Percentiles rank a stretch among this genome's conserved stretches.
Evolutionary conservation across 2,113 vertebrate genomes (phyloP).

Genomic region (Barnardius zonarius): DNA sequence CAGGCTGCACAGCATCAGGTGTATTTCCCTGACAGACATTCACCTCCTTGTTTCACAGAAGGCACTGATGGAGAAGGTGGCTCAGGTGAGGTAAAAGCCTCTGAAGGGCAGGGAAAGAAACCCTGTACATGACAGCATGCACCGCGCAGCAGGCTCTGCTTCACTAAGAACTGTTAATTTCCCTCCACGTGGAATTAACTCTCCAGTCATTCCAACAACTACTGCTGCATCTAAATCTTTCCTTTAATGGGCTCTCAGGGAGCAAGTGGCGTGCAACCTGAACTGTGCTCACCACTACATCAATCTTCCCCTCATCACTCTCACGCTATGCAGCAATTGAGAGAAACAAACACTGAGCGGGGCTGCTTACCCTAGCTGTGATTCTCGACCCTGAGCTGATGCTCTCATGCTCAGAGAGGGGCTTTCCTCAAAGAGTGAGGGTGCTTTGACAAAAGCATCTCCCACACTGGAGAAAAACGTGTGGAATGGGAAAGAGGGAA

Average conservation of each 20-base stretch:
- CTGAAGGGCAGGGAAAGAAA: background rate
- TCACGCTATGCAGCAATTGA: background rate
- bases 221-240: background rate
- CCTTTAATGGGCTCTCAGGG: slow-evolving; percentile 17
- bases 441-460: background rate
- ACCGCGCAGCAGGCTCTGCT: background rate
- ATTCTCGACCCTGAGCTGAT: background rate
- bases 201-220: background rate
- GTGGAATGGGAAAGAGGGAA: background rate
- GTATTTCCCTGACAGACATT: background rate
- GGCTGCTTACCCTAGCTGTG: background rate
- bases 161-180: slow-evolving; percentile 46
- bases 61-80: background rate
- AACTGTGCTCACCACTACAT: background rate
- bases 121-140: background rate
- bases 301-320: slow-evolving; percentile 14
- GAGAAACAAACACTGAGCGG: background rate
- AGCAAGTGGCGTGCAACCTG: background rate
- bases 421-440: background rate
- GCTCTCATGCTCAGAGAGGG: background rate
- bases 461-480: background rate
- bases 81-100: background rate
- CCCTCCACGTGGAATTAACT: background rate
- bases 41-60: background rate
- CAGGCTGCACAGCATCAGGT: accelerated